Evolutionary conservation across 2,113 vertebrate genomes (phyloP), one percentile per base, ranked within the genome.

Genomic region (Lepisosteus oculatus): DNA sequence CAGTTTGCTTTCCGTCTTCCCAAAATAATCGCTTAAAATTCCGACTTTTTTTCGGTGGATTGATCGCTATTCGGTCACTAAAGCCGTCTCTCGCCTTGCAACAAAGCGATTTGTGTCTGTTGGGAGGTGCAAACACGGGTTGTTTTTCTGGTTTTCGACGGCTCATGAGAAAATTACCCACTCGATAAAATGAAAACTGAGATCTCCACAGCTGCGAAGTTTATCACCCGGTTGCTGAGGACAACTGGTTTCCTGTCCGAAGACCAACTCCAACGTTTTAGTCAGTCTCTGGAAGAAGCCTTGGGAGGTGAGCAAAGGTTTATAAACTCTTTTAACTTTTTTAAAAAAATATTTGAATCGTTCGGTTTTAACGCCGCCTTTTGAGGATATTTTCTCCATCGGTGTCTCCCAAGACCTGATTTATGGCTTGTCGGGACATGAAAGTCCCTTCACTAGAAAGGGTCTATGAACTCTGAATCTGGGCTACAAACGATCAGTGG

Each of bases 161-260:
- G 45, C 47, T 71, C 54, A 77, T 80, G 81, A 73, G 17, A 57
- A 67, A 67, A 71, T 43, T 65, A 63, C 56, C 56, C 3, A 71
- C 9, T 71, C 41, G 43, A 68, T 59, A 65, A 45, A 6, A 90
- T 90, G 90, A 89, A 86, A 81, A 88, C 86, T 7, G 90, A 90
- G 74, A 83, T 90, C 65, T 83, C 85, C 11, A 78, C 87, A 15
- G 90, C 91, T 44, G 89, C 86, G 71, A 86, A 78, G 59, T 91
- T 92, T 78, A 80, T 91, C 63, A 81, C 87, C 61, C 85, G 84
- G 76, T 85, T 91, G 74, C 80, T 91, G 81, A 84, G 82, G 78
- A 84, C 81, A 15, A 84, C 83, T 68, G 80, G 89, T 41, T 80
- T 86, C 41, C 81, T 87, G 6, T 84, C 79, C 70, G 89, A 90